Base-by-base conservation (phyloP, 1,140 invertebrate species). In the Ostrea edulis region DNA sequence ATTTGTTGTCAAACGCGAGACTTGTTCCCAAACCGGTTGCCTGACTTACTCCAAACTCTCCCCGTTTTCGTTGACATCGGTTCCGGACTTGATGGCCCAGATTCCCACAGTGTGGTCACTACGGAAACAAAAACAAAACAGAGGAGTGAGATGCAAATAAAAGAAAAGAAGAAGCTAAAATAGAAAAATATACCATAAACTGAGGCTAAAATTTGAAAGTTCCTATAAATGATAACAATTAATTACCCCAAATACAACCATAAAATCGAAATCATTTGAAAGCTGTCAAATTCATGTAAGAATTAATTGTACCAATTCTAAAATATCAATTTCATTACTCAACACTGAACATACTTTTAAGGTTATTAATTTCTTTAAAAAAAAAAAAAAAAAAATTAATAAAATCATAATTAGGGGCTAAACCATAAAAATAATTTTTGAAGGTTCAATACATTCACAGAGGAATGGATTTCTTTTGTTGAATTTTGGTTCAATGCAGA, bases 81-180 rank as follows among this genome's bases (percentile, higher is more conserved):
- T 82, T 22, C 86, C 83, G 9, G 86, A 77, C 53, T 90, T 90
- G 82, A 87, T 86, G 62, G 84, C 85, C 92, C 92, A 93, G 65
- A 93, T 90, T 88, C 89, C 90, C 87, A 93, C 92, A 62, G 91
- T 93, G 86, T 91, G 89, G 89, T 93, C 92, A 91, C 92, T 93
- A 90, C 12, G 86, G 77, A 58, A 83, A 82, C 68, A 86, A 90
- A 88, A 87, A 86, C 77, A 88, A 44, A 44, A 44, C 35, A 44
- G 35, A 44, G 35, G 35, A 44, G 35, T 44, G 35, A 44, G 35
- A 44, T 5, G 5, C 35, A 44, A 44, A 87, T 87, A 3, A 71
- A 77, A 87, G 84, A 88, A 82, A 65, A 54, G 65, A 88, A 54
- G 82, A 89, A 82, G 81, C n/a, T 89, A 88, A 89, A 85, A 82